Evolutionary conservation across 1,140 invertebrate species (phyloP), one percentile per base, ranked within the genome.

Genomic region (Hyposmocoma kahamanoa): DNA sequence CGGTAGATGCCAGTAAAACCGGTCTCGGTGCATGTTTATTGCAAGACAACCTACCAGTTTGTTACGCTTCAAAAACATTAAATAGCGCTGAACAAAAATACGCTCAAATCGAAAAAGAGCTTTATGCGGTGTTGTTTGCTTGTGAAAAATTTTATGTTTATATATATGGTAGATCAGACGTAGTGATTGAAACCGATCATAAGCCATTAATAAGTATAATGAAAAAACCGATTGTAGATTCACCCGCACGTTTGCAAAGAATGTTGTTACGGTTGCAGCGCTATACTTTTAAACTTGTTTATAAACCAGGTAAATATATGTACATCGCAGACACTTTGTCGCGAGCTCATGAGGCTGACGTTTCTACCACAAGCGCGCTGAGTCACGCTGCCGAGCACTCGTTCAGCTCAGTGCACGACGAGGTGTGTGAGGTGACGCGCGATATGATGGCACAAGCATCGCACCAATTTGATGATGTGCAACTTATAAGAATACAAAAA

Each of bases 181-280:
- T 44, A 10, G 30, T 17, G 18, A 44, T 44, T 15, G 42, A 44
- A 13, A 38, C 34, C 2, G 34, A 38, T 38, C 34, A 45, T 20
- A 45, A 45, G 17, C 42, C 42, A 20, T 28, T 45, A 18, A 22
- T 45, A 11, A 32, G 19, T 4, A 45, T 45, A 45, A 45, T 45
- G 19, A 45, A 45, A 22, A 45, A 45, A 13, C 43, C 43, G 13
- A 28, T 45, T 32, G 43, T 17, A 18, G 10, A 34, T 34, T 6
- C 43, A 11, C 43, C 43, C 1, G 43, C 43, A n/a, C 24, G 43
- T 6, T 34, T 45, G 13, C 36, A 70, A 22, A 47, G 34, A 22
- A 81, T 87, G 68, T 32, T 85, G n/a, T 45, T 88, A 3, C 44
- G 54, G 26, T 36, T 87, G 5, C 75, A 77, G 46, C 41, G 41